These are phyloP conservation scores for Phataginus tetradactyla DNA, from an alignment of 2,797 vertebrate genomes.

Conservation along the genomic window DNA sequence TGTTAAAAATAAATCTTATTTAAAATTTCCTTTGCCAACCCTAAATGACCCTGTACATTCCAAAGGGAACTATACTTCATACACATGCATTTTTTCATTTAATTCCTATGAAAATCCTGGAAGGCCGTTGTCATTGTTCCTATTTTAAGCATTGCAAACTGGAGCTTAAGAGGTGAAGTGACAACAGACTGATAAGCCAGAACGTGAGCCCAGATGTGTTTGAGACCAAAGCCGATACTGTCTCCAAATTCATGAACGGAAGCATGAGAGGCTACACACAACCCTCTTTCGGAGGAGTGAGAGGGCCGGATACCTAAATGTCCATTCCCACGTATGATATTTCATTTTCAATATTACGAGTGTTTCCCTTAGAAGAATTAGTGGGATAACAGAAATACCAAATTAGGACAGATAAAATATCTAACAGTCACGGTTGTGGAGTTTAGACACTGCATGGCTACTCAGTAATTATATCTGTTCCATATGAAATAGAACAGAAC, in stretches of 20 bases:
- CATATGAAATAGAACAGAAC: neutral
- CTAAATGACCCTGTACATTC: neutral
- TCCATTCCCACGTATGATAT: neutral
- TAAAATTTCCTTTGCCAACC: neutral
- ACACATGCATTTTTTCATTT: neutral
- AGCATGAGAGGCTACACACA: neutral
- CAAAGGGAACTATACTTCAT: neutral
- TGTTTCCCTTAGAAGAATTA: neutral
- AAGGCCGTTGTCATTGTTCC: neutral
- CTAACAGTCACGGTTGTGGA: neutral
- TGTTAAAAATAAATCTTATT: neutral
- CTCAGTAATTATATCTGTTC: neutral
- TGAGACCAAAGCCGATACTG: neutral
- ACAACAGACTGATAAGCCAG: neutral
- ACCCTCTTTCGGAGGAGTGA: neutral
- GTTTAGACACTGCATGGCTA: neutral
- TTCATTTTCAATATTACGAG: neutral
- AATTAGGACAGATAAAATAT: neutral
- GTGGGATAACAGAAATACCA: neutral
- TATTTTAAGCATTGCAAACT: neutral
- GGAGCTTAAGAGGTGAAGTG: neutral
- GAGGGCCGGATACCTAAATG: neutral
- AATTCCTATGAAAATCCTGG: neutral
- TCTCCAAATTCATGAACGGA: slow-evolving; percentile 5
- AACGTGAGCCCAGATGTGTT: neutral